A percentile compares a stretch with the other conserved stretches of the same genome.
Conservation (phyloP, 1,140 invertebrate genomes). For the Berghia stephanieae region DNA sequence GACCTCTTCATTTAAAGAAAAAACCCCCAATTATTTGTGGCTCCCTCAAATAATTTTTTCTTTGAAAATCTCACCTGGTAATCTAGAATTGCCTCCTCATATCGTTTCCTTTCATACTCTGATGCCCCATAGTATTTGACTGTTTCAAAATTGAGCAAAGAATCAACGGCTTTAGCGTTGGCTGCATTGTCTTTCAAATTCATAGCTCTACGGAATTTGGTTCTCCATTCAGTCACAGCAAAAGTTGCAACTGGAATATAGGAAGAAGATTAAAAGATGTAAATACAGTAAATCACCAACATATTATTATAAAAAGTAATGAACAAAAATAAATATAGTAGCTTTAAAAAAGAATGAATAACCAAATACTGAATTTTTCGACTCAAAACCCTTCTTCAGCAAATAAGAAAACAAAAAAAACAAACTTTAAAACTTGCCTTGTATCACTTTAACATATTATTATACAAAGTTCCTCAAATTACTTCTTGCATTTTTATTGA, state of each 20-base stretch:
- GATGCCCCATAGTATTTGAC: conserved; percentile 96
- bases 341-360: no score
- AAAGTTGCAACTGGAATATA: conserved; percentile 80
- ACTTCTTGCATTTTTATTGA: no score
- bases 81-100: conserved; percentile 80
- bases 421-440: no score
- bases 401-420: no score
- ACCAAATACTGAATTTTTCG: no score
- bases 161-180: conserved; percentile 91
- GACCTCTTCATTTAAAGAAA: no score
- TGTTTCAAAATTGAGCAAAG: conserved; percentile 96
- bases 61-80: conserved; percentile 76
- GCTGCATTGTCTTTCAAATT: conserved; percentile 92
- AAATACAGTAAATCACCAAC: background rate
- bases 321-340: no score
- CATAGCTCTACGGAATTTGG: conserved; percentile 91
- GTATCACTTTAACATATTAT: no score
- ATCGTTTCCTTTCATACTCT: conserved; percentile 86
- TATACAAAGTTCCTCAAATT: no score
- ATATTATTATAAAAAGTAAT: background rate
- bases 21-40: no score
- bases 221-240: conserved; percentile 92
- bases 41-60: background rate
- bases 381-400: no score
- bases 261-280: background rate